These are phyloP conservation scores for Panagrolaimus sp. DNA, from an alignment of 1,140 invertebrate species.

Conservation along the genomic window DNA sequence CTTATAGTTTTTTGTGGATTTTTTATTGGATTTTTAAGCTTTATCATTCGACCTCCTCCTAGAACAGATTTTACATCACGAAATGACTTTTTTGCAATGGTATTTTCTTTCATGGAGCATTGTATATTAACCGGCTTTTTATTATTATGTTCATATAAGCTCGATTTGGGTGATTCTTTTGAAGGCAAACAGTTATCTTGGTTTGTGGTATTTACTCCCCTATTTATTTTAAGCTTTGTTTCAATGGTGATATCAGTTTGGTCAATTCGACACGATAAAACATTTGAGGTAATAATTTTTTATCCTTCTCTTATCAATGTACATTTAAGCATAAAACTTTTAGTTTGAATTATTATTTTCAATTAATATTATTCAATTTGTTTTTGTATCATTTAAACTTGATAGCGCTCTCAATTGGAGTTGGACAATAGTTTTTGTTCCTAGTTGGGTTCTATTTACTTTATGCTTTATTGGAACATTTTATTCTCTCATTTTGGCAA, in stretches of 20 bases:
- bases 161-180: slow-evolving; percentile 17
- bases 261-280: slow-evolving; percentile 37
- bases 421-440: slow-evolving; percentile 93
- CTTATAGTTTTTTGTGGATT: slow-evolving; percentile 34
- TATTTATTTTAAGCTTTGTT: slow-evolving; percentile 28
- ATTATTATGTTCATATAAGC: slow-evolving; percentile 35
- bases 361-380: slow-evolving; percentile 91
- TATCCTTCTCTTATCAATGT: neutral
- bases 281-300: slow-evolving; percentile 40
- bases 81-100: slow-evolving; percentile 28
- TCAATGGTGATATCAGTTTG: slow-evolving; percentile 38
- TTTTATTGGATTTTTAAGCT: slow-evolving; percentile 31
- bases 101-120: slow-evolving; percentile 15
- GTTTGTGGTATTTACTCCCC: slow-evolving; percentile 30
- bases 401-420: slow-evolving; percentile 90
- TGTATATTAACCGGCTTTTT: slow-evolving; percentile 17
- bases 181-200: slow-evolving; percentile 25
- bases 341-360: slow-evolving; percentile 62
- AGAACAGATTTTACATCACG: slow-evolving; percentile 21
- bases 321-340: slow-evolving; percentile 14
- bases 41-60: slow-evolving; percentile 26
- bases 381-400: slow-evolving; percentile 83
- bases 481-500: slow-evolving; percentile 91
- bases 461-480: slow-evolving; percentile 84
- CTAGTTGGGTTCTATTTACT: slow-evolving; percentile 92